These are phyloP conservation scores for Polypterus bichir DNA, from an alignment of 2,113 vertebrate species.

Conservation along the genomic window DNA sequence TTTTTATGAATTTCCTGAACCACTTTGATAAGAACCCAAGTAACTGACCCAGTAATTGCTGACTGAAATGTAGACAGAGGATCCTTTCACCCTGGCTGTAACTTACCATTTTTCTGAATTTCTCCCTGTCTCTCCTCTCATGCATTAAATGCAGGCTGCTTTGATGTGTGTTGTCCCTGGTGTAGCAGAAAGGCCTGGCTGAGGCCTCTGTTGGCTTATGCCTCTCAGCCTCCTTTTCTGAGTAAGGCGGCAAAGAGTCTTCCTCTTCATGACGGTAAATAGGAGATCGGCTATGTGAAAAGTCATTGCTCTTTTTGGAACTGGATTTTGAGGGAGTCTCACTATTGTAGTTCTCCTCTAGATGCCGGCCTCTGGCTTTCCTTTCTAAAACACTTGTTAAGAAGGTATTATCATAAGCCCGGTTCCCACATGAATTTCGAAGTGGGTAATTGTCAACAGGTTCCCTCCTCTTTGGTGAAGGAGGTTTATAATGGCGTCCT, in stretches of 20 bases:
- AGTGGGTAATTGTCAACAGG: slow-evolving; percentile 4
- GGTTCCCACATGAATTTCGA: slow-evolving; percentile 49
- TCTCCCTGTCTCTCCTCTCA: slow-evolving; percentile 63
- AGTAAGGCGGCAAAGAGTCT: slow-evolving; percentile 60
- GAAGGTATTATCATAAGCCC: slow-evolving; percentile 65
- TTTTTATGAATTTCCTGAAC: too few relatives aligned
- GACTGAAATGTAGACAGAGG: background rate
- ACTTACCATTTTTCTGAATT: slow-evolving; percentile 74
- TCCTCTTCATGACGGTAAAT: slow-evolving; percentile 50
- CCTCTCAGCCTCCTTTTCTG: slow-evolving; percentile 52
- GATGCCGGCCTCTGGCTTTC: slow-evolving; percentile 46
- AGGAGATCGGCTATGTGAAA: slow-evolving; percentile 30
- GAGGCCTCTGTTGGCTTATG: slow-evolving; percentile 46
- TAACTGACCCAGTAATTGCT: background rate
- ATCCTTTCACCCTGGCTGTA: background rate
- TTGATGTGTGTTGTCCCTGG: slow-evolving; percentile 50
- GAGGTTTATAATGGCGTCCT: slow-evolving; percentile 55
- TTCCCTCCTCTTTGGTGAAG: slow-evolving; percentile 55
- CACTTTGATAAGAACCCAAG: too few relatives aligned
- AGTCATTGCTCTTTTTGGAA: slow-evolving; percentile 49
- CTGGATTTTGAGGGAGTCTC: slow-evolving; percentile 69
- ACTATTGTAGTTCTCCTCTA: slow-evolving; percentile 50
- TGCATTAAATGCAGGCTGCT: slow-evolving; percentile 43
- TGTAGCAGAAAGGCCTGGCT: slow-evolving; percentile 36
- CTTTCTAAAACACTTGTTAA: slow-evolving; percentile 67